These are phyloP conservation scores for Zaprionus vittiger DNA, from an alignment of 1,140 invertebrate species.

Conservation along the genomic window DNA sequence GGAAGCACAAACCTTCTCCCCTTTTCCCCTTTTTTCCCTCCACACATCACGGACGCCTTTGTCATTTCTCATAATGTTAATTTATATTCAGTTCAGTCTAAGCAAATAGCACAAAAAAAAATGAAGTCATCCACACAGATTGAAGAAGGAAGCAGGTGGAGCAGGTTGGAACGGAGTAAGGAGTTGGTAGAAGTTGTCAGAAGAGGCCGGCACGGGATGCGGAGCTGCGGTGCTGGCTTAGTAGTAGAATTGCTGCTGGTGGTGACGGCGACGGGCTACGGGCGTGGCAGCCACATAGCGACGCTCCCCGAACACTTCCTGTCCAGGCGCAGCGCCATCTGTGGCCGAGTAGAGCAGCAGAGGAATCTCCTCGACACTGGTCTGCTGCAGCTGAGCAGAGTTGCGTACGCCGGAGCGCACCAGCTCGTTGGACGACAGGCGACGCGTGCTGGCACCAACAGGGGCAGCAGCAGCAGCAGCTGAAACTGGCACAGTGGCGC, in stretches of 20 bases:
- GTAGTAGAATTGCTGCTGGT: conserved; percentile 47
- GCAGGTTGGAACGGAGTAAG: neutral
- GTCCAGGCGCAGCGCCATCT: conserved; percentile 44
- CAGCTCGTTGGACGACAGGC: conserved; percentile 62
- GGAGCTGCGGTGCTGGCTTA: conserved; percentile 5
- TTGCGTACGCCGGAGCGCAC: conserved; percentile 65
- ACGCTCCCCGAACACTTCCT: conserved; percentile 48
- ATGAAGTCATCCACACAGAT: conserved; percentile 45
- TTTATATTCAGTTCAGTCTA: conserved; percentile 83
- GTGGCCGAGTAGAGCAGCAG: conserved; percentile 75
- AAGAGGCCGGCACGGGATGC: neutral
- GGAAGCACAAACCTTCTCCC: conserved; percentile 29
- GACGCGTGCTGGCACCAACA: conserved; percentile 40
- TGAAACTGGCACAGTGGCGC: neutral
- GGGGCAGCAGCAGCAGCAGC: neutral
- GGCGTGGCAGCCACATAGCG: conserved; percentile 70
- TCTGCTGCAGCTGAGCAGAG: conserved; percentile 63
- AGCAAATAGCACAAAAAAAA: conserved; percentile 63
- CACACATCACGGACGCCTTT: conserved; percentile 58
- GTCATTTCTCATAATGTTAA: conserved; percentile 82
- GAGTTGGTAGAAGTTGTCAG: neutral
- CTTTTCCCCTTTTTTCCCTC: neutral
- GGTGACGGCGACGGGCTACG: conserved; percentile 60
- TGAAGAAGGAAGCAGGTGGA: conserved; percentile 9
- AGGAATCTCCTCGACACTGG: conserved; percentile 77